These are phyloP conservation scores for Clusia tigrina DNA, from an alignment of 2,888 invertebrate genomes.

Conservation along the genomic window DNA sequence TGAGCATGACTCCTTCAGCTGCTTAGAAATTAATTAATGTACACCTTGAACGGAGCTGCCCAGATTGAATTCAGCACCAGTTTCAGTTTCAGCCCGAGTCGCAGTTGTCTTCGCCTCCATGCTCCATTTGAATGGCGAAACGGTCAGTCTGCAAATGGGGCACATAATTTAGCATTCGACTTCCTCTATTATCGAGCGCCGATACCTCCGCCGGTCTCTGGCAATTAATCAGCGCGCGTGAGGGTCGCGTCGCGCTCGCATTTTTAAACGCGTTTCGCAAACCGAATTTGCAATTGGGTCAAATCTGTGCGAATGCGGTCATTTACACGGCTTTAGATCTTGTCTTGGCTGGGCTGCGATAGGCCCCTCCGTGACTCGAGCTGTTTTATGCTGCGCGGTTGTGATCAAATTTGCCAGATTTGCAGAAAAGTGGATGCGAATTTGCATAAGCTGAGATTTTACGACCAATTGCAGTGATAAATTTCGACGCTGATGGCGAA, in stretches of 20 bases:
- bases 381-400: background rate
- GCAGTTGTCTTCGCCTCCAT: no score
- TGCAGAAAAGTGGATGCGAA: no score
- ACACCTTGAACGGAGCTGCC: no score
- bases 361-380: background rate
- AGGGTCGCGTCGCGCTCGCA: conserved; percentile 25
- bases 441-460: no score
- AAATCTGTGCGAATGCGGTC: conserved; percentile 35
- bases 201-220: conserved; percentile 1
- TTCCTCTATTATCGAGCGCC: conserved; percentile 46
- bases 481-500: no score
- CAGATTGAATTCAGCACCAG: no score
- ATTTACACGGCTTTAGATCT: conserved; percentile 18
- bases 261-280: background rate
- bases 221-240: conserved; percentile 43
- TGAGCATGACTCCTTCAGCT: no score
- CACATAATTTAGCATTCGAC: conserved; percentile 55
- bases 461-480: no score
- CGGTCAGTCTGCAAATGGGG: no score
- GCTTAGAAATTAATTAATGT: no score
- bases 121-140: no score
- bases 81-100: no score
- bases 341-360: background rate
- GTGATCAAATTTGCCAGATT: conserved; percentile 26
- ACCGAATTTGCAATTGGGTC: conserved; percentile 46